Evolutionary conservation across 2,888 invertebrate genomes (phyloP).

Genomic region (Torymus tubicola): DNA sequence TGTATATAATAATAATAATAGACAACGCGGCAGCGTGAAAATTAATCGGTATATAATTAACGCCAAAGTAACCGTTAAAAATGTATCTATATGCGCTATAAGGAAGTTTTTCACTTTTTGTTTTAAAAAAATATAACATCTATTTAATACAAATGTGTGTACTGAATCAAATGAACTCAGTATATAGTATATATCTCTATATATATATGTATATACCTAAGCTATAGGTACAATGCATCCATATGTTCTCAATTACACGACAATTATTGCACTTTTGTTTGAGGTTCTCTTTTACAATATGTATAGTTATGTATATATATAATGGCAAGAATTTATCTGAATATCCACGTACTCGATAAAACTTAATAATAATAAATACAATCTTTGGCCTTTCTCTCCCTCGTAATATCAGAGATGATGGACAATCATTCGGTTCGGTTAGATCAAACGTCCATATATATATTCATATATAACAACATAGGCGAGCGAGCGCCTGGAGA

Average conservation of each 20-base stretch:
- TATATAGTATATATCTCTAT: too few species aligned
- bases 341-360: constrained; percentile 12
- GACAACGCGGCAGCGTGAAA: too few species aligned
- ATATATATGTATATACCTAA: too few species aligned
- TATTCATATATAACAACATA: background rate
- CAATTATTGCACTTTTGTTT: constrained; percentile 55
- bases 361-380: constrained; percentile 44
- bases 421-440: background rate
- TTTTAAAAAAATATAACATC: too few species aligned
- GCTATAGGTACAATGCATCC: too few species aligned
- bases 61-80: too few species aligned
- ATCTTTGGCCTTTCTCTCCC: constrained; percentile 43
- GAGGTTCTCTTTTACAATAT: constrained; percentile 29
- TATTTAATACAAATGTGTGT: too few species aligned
- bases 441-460: constrained; percentile 21
- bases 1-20: too few species aligned
- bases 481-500: too few species aligned
- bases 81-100: background rate
- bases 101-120: background rate
- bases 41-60: too few species aligned
- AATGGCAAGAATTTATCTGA: constrained; percentile 36
- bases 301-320: constrained; percentile 22
- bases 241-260: constrained; percentile 22
- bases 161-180: too few species aligned
- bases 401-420: constrained; percentile 21